Conservation (phyloP, 2,797 vertebrate genomes). For the Atherinosoma microstoma region DNA sequence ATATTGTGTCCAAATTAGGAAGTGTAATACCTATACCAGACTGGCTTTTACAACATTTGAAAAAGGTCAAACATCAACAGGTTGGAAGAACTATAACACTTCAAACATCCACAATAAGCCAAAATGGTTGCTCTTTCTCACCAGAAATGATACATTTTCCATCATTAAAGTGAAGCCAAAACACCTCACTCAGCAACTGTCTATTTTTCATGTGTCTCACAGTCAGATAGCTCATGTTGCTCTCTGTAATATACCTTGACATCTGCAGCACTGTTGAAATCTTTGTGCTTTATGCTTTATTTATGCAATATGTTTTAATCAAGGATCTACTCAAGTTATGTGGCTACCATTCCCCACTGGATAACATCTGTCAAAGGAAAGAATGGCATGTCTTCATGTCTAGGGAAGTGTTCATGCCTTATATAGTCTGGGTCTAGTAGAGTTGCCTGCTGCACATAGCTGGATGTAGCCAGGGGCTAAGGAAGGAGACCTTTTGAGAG, state of each 20-base stretch:
- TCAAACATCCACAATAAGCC: background rate
- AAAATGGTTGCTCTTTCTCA: slow-evolving; percentile 9
- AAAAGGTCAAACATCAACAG: slow-evolving; percentile 18
- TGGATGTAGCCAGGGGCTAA: slow-evolving; percentile 71
- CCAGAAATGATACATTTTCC: slow-evolving; percentile 21
- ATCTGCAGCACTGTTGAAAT: slow-evolving; percentile 33
- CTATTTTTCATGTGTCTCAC: slow-evolving; percentile 15
- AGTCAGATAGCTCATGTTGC: slow-evolving; percentile 38
- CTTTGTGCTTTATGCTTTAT: slow-evolving; percentile 47
- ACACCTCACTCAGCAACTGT: slow-evolving; percentile 10
- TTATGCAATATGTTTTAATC: slow-evolving; percentile 67
- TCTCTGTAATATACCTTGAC: slow-evolving; percentile 26
- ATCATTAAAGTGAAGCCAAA: slow-evolving; percentile 17
- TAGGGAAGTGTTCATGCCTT: slow-evolving; percentile 80
- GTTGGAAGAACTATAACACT: slow-evolving; percentile 9
- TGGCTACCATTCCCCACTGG: slow-evolving; percentile 64
- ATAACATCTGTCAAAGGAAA: slow-evolving; percentile 80
- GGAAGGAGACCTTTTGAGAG: slow-evolving; percentile 78
- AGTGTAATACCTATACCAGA: slow-evolving; percentile 34
- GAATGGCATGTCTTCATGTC: slow-evolving; percentile 82
- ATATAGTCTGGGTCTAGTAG: slow-evolving; percentile 78
- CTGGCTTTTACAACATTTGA: slow-evolving; percentile 11
- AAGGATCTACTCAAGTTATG: slow-evolving; percentile 56
- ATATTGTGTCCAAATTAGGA: slow-evolving; percentile 59
- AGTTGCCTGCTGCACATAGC: slow-evolving; percentile 72